phyloP scores from a whole-genome alignment of 1,140 invertebrate genomes.

The Calosoma granatense region DNA sequence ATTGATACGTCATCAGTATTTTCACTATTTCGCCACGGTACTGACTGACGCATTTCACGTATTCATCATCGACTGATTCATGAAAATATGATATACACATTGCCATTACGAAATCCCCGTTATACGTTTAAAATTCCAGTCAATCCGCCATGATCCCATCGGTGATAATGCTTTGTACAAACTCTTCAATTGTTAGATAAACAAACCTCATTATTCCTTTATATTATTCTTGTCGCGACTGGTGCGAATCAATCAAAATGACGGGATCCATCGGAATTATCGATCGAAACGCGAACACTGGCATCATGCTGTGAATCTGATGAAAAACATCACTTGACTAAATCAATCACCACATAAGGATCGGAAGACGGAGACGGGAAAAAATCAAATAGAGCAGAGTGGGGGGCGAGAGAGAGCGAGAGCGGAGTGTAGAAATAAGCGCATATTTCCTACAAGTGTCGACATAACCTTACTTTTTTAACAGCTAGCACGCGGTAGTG shows the following conservation, averaged over 20 bases:
- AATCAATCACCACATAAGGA: background rate
- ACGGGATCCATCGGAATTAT: no score
- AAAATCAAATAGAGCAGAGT: no score
- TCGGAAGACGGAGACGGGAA: no score
- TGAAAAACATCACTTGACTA: background rate
- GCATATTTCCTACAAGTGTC: background rate
- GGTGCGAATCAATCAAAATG: constrained; percentile 2
- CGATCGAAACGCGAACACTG: background rate
- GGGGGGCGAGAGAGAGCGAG: background rate
- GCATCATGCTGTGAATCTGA: background rate
- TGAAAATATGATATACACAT: no score
- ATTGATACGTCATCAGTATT: no score
- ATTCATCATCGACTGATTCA: no score
- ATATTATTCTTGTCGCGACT: background rate
- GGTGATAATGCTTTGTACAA: background rate
- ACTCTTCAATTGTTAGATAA: background rate
- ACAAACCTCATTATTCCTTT: background rate
- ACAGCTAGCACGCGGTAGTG: no score
- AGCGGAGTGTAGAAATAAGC: background rate
- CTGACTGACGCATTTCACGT: no score
- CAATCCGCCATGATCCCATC: no score
- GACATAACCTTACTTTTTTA: background rate
- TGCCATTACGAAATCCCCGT: no score
- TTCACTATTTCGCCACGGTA: no score
- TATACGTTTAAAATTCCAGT: no score